Evolutionary conservation across 2,113 vertebrate genomes (phyloP), one percentile per base, ranked within the genome.

Genomic region (Thunnus thynnus): DNA sequence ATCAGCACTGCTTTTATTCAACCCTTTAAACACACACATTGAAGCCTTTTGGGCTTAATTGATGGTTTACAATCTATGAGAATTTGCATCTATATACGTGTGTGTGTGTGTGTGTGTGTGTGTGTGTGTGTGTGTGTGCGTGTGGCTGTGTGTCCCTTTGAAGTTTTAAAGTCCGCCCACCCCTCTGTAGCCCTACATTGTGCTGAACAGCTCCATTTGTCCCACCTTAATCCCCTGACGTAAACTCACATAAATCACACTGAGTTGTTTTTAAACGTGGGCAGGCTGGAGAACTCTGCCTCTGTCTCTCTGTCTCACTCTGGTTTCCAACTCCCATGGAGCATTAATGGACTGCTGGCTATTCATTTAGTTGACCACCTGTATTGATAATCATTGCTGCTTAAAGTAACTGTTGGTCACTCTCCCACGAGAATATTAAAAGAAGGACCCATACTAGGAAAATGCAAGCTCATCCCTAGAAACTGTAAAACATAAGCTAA

Each of bases 191-290:
- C 79, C 60, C 69, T 65, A 52, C 85, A 91, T 91, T 93, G 88
- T 92, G 87, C 74, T 16, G 66, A 84, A 86, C 85, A 89, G 90
- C 86, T 89, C 88, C 90, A 93, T 92, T 92, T 91, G 90, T 93
- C 88, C 91, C 88, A 90, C 91, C 88, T 92, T 89, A 92, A 91
- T 93, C 86, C 89, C 80, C 78, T 84, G 82, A 88, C 70, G 74
- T 90, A 88, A 91, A 93, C 78, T 76, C 84, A 85, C 86, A 93
- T 92, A 89, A 90, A 91, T 93, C 90, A 90, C 41, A 30, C 60
- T 60, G 84, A 80, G 71, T 75, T 82, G 88, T 89, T 91, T 90
- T 81, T 73, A 89, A 87, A 85, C 13, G 75, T 62, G 65, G 66
- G 76, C 51, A 73, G 76, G 69, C 76, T 72, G 76, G 71, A 79